These are phyloP conservation scores for Scaptomyza pallida DNA, from an alignment of 1,140 invertebrate genomes.

Conservation along the genomic window DNA sequence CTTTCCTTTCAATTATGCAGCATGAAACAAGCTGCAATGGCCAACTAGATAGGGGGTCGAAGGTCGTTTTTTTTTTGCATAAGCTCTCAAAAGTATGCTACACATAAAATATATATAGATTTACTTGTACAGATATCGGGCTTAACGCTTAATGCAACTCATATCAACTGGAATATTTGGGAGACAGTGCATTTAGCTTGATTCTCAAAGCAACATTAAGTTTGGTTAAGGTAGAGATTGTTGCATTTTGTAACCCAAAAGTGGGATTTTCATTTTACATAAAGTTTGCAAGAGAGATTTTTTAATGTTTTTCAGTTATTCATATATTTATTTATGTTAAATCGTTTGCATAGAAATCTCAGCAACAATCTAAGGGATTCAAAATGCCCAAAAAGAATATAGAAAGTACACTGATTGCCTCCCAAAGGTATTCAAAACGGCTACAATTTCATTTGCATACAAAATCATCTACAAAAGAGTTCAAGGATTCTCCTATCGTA, in stretches of 20 bases:
- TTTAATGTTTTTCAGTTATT: not conserved
- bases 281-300: conserved; percentile 1
- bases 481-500: too few species aligned
- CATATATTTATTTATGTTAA: conserved; percentile 28
- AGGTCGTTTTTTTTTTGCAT: conserved; percentile 67
- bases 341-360: conserved; percentile 14
- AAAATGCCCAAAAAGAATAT: not conserved
- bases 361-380: too few species aligned
- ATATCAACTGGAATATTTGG: conserved; percentile 5
- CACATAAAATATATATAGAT: conserved; percentile 33
- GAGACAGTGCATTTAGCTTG: not conserved
- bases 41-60: conserved; percentile 49
- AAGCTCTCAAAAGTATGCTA: conserved; percentile 70
- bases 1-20: conserved; percentile 72
- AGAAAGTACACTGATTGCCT: not conserved
- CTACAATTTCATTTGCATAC: not conserved
- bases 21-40: conserved; percentile 60
- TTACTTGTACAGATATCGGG: not conserved
- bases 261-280: not conserved
- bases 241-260: not conserved
- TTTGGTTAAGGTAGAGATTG: not conserved
- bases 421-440: not conserved
- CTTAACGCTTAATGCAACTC: conserved; percentile 12
- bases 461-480: too few species aligned
- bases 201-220: not conserved